Percentiles rank a stretch among this genome's conserved stretches.
These are phyloP conservation scores for Altica lythri DNA, from an alignment of 2,888 invertebrate genomes.

Conservation along the genomic window DNA sequence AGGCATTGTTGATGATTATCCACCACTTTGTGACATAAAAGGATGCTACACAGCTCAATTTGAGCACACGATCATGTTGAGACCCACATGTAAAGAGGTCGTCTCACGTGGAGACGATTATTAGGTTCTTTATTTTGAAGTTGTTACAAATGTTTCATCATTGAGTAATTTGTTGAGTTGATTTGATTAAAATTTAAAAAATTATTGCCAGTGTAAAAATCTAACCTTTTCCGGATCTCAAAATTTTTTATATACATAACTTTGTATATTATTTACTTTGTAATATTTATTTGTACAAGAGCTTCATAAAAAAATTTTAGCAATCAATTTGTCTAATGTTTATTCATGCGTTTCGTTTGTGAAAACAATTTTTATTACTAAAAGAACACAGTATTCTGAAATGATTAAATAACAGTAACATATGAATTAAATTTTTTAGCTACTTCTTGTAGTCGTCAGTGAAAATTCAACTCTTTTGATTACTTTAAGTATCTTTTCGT, in stretches of 20 bases:
- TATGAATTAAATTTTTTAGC: too few relatives aligned
- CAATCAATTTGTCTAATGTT: too few relatives aligned
- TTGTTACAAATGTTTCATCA: conserved; percentile 9
- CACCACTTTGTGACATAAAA: conserved; percentile 95
- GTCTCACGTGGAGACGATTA: conserved; percentile 97
- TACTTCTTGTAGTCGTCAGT: too few relatives aligned
- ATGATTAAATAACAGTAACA: too few relatives aligned
- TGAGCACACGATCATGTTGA: conserved; percentile 95
- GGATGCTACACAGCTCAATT: conserved; percentile 99
- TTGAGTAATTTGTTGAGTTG: conserved; percentile 13
- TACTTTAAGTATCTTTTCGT: too few relatives aligned
- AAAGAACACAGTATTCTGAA: too few relatives aligned
- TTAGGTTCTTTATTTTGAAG: conserved; percentile 56
- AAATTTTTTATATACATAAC: neutral
- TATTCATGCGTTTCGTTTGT: too few relatives aligned
- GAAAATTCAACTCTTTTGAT: too few relatives aligned
- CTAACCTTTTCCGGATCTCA: neutral
- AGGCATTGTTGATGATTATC: conserved; percentile 97
- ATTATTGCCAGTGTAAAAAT: conserved; percentile 5
- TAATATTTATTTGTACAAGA: neutral
- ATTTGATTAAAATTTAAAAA: conserved; percentile 3
- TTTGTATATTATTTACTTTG: neutral
- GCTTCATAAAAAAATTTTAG: neutral
- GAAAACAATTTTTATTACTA: too few relatives aligned
- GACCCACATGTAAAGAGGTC: conserved; percentile 98